Percentiles rank a stretch among this genome's conserved stretches.
phyloP scores from a whole-genome alignment of 2,113 vertebrate genomes.

The Oncorhynchus mykiss region DNA sequence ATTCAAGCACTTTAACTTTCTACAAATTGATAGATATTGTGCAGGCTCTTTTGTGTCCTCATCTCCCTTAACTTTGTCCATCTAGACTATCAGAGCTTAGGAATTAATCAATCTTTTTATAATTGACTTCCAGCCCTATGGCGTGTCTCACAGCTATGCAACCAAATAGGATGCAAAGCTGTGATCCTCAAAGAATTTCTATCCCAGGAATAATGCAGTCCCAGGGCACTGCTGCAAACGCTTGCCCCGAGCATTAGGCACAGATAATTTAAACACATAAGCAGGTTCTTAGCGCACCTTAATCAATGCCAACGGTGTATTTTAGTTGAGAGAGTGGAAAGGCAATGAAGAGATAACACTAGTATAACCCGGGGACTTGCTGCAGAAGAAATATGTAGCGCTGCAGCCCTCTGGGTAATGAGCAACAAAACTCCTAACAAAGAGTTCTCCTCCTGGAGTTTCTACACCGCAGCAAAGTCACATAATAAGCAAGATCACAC shows the following conservation, averaged over 20 bases:
- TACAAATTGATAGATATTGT: slow-evolving; percentile 43
- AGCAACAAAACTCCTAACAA: slow-evolving; percentile 78
- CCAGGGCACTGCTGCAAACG: slow-evolving; percentile 69
- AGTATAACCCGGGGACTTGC: slow-evolving; percentile 73
- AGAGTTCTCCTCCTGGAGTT: slow-evolving; percentile 69
- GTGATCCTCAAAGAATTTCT: slow-evolving; percentile 78
- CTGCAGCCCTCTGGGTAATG: slow-evolving; percentile 71
- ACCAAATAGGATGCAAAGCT: slow-evolving; percentile 80
- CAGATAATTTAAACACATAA: slow-evolving; percentile 83
- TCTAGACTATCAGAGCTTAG: slow-evolving; percentile 64
- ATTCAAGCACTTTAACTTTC: slow-evolving; percentile 11
- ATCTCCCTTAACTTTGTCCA: slow-evolving; percentile 62
- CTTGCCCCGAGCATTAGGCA: slow-evolving; percentile 71
- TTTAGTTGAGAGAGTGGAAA: slow-evolving; percentile 65
- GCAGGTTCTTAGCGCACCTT: slow-evolving; percentile 78
- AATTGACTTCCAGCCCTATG: slow-evolving; percentile 69
- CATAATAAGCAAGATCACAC: slow-evolving; percentile 62
- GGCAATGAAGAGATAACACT: slow-evolving; percentile 74
- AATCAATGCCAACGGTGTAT: slow-evolving; percentile 75
- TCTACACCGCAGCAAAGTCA: slow-evolving; percentile 58
- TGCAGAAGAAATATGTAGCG: slow-evolving; percentile 69
- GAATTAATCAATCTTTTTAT: slow-evolving; percentile 76
- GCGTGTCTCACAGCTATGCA: slow-evolving; percentile 70
- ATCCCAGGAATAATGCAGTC: slow-evolving; percentile 75
- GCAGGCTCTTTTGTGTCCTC: slow-evolving; percentile 46